A percentile compares a stretch with the other conserved stretches of the same genome.
Conservation (phyloP, 2,113 vertebrate species). For the Setophaga petechia region DNA sequence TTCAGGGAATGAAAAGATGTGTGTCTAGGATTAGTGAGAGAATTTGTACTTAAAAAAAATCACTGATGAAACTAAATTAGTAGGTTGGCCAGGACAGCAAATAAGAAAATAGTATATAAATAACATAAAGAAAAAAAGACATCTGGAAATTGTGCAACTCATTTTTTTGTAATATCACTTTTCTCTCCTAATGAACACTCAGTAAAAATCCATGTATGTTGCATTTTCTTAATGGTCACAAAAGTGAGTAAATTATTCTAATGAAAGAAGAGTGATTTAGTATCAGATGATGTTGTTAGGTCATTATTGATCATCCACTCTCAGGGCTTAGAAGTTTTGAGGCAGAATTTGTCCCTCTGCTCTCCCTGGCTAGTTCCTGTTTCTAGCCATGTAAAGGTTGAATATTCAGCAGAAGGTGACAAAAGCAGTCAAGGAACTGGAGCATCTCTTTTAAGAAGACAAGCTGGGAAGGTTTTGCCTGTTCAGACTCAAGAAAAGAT, state of each 20-base stretch:
- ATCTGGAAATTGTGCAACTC: not conserved
- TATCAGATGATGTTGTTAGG: not conserved
- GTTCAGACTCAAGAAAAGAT: not conserved
- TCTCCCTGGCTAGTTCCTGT: not conserved
- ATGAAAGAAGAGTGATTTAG: not conserved
- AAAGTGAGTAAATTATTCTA: not conserved
- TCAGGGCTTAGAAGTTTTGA: not conserved
- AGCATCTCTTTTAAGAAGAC: not conserved
- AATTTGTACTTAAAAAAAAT: not conserved
- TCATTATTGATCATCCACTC: not conserved
- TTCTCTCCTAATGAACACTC: not conserved
- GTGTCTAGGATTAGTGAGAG: not conserved
- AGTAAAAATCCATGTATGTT: not conserved
- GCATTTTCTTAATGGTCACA: not conserved
- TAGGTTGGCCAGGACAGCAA: not conserved
- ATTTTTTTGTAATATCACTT: not conserved
- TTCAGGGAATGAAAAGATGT: not conserved
- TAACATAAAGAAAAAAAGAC: not conserved
- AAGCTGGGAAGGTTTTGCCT: not conserved
- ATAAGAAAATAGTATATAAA: not conserved
- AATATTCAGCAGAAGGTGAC: not conserved
- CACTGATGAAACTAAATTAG: not conserved
- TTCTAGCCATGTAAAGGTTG: not conserved
- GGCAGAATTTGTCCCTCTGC: not conserved
- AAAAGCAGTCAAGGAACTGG: not conserved